Conservation (phyloP, 2,797 vertebrate species). For the Sitta carolinensis region DNA sequence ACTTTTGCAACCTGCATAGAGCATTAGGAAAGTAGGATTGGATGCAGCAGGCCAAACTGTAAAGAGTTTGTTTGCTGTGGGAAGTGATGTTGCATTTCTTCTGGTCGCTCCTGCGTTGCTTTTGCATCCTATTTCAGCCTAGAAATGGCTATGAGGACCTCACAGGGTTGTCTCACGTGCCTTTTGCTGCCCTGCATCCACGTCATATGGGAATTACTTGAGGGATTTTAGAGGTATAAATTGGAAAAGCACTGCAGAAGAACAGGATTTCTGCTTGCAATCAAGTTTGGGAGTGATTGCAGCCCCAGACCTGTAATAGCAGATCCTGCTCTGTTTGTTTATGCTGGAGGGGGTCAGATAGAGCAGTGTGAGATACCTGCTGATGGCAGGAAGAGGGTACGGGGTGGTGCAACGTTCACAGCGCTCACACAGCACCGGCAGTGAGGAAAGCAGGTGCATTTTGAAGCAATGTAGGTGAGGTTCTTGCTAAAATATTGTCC, state of each 20-base stretch:
- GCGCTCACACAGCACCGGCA: background rate
- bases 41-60: background rate
- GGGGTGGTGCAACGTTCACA: background rate
- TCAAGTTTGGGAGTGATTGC: background rate
- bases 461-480: background rate
- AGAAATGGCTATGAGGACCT: background rate
- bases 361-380: background rate
- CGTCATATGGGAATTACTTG: background rate
- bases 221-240: background rate
- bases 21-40: background rate
- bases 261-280: background rate
- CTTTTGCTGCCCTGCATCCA: background rate
- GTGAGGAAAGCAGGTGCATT: background rate
- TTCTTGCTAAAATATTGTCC: background rate
- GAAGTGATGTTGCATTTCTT: background rate
- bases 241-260: background rate
- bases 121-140: background rate
- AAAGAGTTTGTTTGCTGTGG: background rate
- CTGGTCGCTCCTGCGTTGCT: background rate
- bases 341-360: background rate
- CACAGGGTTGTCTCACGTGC: background rate
- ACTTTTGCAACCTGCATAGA: background rate
- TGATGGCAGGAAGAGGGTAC: background rate
- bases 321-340: conserved; percentile 27
- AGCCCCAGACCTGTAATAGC: background rate